Evolutionary conservation across 2,113 vertebrate genomes (phyloP).

Genomic region (Hippocampus zosterae): DNA sequence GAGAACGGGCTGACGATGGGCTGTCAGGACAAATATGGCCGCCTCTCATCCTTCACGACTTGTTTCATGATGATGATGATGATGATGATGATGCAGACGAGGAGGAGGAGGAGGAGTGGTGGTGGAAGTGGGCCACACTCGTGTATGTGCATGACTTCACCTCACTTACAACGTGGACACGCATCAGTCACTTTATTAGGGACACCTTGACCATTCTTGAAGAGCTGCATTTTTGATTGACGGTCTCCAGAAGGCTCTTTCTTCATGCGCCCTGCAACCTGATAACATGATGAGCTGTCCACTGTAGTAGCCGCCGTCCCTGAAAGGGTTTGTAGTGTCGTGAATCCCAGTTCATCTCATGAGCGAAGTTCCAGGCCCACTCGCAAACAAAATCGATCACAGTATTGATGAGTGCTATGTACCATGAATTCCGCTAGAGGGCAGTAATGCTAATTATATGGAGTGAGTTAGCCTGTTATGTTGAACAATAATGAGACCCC

Average conservation of each 20-base stretch:
- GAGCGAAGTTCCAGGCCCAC: neutral
- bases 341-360: neutral
- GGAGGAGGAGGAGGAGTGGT: slow-evolving; percentile 37
- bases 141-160: slow-evolving; percentile 17
- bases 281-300: too few relatives aligned
- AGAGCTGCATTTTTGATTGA: neutral
- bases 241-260: neutral
- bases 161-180: neutral
- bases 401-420: too few relatives aligned
- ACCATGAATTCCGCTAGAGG: too few relatives aligned
- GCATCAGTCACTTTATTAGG: slow-evolving; percentile 1
- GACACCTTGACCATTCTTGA: neutral
- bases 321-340: neutral
- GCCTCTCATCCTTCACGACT: slow-evolving; percentile 96
- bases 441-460: too few relatives aligned
- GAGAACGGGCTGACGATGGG: slow-evolving; percentile 83
- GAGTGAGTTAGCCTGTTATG: too few relatives aligned
- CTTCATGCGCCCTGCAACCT: neutral
- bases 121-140: slow-evolving; percentile 32
- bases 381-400: neutral
- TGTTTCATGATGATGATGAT: slow-evolving; percentile 91
- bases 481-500: too few relatives aligned
- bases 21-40: slow-evolving; percentile 98
- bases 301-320: too few relatives aligned
- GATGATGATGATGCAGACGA: slow-evolving; percentile 89